A percentile compares a stretch with the other conserved stretches of the same genome.
Evolutionary conservation across 2,888 invertebrate genomes (phyloP).

Genomic region (Neoitamus cyanurus): DNA sequence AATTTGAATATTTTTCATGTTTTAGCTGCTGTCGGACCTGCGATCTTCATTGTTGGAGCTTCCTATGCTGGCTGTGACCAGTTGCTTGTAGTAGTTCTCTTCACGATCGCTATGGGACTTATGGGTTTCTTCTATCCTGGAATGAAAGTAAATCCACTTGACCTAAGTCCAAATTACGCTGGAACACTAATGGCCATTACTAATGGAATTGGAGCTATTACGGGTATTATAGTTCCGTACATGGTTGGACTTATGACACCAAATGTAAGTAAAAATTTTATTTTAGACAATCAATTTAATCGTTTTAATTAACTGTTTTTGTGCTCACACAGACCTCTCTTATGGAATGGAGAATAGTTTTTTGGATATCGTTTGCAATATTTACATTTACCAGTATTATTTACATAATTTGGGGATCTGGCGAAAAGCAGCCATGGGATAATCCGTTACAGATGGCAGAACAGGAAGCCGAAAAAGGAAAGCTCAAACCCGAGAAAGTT

Average conservation of each 20-base stretch:
- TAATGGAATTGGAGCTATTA: constrained; percentile 76
- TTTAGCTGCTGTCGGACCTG: constrained; percentile 75
- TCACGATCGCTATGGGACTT: constrained; percentile 76
- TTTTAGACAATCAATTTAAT: background rate
- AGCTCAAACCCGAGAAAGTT: background rate
- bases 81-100: constrained; percentile 71
- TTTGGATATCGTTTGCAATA: constrained; percentile 81
- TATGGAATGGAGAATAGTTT: constrained; percentile 80
- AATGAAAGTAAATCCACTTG: constrained; percentile 75
- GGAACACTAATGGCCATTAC: constrained; percentile 75
- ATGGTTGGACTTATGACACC: constrained; percentile 74
- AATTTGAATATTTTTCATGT: background rate
- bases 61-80: constrained; percentile 77
- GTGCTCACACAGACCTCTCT: constrained; percentile 68
- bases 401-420: constrained; percentile 78
- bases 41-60: constrained; percentile 75
- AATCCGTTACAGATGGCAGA: constrained; percentile 59
- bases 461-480: constrained; percentile 45
- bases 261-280: constrained; percentile 67
- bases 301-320: constrained; percentile 1
- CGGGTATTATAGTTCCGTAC: constrained; percentile 75
- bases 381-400: constrained; percentile 75
- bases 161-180: constrained; percentile 74
- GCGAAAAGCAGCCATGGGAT: constrained; percentile 82
- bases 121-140: constrained; percentile 79